Evolutionary conservation across 2,797 vertebrate species (phyloP), one percentile per base, ranked within the genome.

Genomic region (Clarias platycephalus): DNA sequence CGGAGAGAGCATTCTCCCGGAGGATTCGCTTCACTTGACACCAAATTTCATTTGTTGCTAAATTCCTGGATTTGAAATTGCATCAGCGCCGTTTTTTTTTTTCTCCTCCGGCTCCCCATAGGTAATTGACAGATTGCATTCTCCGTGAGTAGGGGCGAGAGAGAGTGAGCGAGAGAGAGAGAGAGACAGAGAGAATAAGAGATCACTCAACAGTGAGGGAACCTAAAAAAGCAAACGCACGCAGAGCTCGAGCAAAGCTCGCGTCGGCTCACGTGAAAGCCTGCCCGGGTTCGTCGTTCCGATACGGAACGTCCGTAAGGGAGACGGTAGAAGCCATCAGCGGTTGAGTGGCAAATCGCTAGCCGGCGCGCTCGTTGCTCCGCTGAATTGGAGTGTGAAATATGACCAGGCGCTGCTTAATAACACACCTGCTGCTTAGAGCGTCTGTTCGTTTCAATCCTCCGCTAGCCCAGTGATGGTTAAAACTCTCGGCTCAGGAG

Each of bases 361-460:
- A 81, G 89, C 84, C 80, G 55, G 83, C 78, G 22, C 71, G 7
- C 63, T n/a, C 84, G 26, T 53, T 64, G 64, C 83, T 86, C 89
- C 74, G 84, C 68, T 89, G 84, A 90, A 89, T 83, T 83, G 86
- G 82, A 91, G 87, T 91, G 91, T 90, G 88, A 92, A 92, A 91
- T 91, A 90, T 90, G 88, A 91, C 84, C 88, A 80, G 87, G 71
- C 83, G 34, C 87, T 87, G 89, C 88, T 91, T 90, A 90, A 88
- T 90, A 91, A 91, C 90, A 89, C 91, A 92, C 92, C 91, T 92
- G 91, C 91, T 93, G 92, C 91, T 93, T 88, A 83, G 88, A 91
- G 90, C 85, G 85, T 91, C 92, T 93, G 92, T 91, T 88, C 88
- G 67, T 83, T 84, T 79, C 86, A 87, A 89, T 90, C 87, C 86